Base-by-base conservation (phyloP, 2,797 vertebrate species). In the Avahi laniger region DNA sequence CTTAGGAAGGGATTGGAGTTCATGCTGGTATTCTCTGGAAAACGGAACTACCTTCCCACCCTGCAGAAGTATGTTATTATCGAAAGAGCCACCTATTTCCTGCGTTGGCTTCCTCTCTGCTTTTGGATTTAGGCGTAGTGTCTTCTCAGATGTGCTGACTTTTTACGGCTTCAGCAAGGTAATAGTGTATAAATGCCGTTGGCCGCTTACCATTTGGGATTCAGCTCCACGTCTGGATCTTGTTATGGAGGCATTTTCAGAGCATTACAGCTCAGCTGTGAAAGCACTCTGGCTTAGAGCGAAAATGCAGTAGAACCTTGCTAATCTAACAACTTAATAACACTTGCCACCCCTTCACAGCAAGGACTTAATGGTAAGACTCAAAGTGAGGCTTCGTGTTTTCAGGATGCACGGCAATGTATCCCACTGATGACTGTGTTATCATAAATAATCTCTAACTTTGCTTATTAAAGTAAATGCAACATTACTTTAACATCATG, bases 191-290 rank as follows among this genome's bases (percentile, higher is more conserved):
- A 70, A 90, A 59, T 57, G 80, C 85, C 20, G 1, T 30, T 85
- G 95, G 94, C 94, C 18, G 0, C 30, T 88, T 43, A 94, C 93
- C 87, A 50, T 86, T 73, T 90, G 97, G 96, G 94, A 97, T 92
- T 96, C 81, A 70, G 2, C 72, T 46, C 79, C 41, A 84, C 0
- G 67, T 94, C 96, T 97, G 95, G 93, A 92, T 96, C 94, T 86
- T 76, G 95, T 96, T 97, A 96, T 65, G 92, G 11, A 83, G 83
- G 94, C 63, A 76, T 97, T 96, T 97, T 79, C 84, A 61, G 76
- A 86, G 90, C 84, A 70, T 95, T 94, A 57, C 50, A 82, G 93
- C 93, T 96, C 83, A 95, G 95, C 96, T 96, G 94, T 89, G 93
- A 95, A 96, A 93, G 81, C 84, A 72, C 38, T 92, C 87, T 59